phyloP scores from a whole-genome alignment of 2,797 vertebrate species.

The Microcaecilia unicolor region DNA sequence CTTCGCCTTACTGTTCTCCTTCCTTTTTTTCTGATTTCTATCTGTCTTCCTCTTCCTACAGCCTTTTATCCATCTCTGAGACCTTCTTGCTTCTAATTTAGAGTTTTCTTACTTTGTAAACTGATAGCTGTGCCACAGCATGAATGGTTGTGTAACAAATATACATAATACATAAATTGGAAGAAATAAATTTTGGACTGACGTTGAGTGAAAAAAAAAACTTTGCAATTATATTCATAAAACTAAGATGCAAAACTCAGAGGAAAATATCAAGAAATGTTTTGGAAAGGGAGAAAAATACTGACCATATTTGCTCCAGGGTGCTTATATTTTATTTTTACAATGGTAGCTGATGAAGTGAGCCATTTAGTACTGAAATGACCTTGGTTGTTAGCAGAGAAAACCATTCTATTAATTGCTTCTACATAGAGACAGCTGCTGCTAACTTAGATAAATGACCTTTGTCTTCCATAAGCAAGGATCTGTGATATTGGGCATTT shows the following conservation, averaged over 20 bases:
- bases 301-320: background rate
- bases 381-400: background rate
- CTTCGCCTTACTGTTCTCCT: too few relatives aligned
- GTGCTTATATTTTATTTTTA: background rate
- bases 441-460: background rate
- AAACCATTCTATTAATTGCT: background rate
- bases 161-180: too few relatives aligned
- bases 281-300: background rate
- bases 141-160: too few relatives aligned
- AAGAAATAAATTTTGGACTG: too few relatives aligned
- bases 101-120: too few relatives aligned
- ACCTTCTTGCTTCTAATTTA: too few relatives aligned
- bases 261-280: background rate
- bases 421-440: background rate
- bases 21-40: too few relatives aligned
- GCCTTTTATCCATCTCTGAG: too few relatives aligned
- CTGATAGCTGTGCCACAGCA: too few relatives aligned
- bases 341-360: background rate
- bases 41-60: too few relatives aligned
- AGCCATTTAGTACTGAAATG: background rate
- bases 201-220: too few relatives aligned
- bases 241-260: background rate
- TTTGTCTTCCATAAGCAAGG: background rate
- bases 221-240: too few relatives aligned
- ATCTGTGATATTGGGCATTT: slow-evolving; percentile 11